A percentile compares a stretch with the other conserved stretches of the same genome.
Evolutionary conservation across 1,140 invertebrate genomes (phyloP).

Genomic region (Listronotus bonariensis): DNA sequence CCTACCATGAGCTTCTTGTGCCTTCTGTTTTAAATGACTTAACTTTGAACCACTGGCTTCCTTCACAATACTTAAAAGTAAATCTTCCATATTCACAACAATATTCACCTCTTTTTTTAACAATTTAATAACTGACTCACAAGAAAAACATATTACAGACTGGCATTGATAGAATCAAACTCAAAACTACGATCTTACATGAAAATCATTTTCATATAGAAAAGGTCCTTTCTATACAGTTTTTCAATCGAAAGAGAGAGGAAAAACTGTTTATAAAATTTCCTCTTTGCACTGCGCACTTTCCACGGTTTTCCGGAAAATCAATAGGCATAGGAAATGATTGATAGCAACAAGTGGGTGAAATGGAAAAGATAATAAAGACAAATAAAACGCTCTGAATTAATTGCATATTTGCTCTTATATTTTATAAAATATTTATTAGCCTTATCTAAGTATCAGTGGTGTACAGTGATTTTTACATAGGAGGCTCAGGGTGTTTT

Average conservation of each 20-base stretch:
- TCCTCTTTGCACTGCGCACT: constrained; percentile 5
- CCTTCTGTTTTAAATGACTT: constrained; percentile 70
- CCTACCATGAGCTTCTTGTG: constrained; percentile 80
- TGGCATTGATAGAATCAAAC: constrained; percentile 12
- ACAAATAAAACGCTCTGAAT: background rate
- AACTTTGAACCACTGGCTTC: constrained; percentile 77
- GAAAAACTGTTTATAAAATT: background rate
- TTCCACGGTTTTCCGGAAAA: constrained; percentile 2
- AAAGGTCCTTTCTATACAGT: background rate
- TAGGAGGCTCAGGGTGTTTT: too few species aligned
- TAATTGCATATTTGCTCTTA: too few species aligned
- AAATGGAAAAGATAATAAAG: background rate
- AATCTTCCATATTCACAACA: constrained; percentile 72
- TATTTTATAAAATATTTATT: too few species aligned
- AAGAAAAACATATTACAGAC: constrained; percentile 38
- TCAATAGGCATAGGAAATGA: constrained; percentile 1
- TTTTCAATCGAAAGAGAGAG: background rate
- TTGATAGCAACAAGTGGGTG: constrained; percentile 28
- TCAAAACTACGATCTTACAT: background rate
- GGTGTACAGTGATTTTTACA: too few species aligned
- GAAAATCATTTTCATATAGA: background rate
- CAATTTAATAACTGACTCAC: background rate
- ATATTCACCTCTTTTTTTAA: constrained; percentile 8
- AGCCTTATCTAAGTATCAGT: too few species aligned
- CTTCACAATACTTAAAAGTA: constrained; percentile 77